Conservation (phyloP, 1,140 invertebrate genomes). For the Diuraphis noxia region DNA sequence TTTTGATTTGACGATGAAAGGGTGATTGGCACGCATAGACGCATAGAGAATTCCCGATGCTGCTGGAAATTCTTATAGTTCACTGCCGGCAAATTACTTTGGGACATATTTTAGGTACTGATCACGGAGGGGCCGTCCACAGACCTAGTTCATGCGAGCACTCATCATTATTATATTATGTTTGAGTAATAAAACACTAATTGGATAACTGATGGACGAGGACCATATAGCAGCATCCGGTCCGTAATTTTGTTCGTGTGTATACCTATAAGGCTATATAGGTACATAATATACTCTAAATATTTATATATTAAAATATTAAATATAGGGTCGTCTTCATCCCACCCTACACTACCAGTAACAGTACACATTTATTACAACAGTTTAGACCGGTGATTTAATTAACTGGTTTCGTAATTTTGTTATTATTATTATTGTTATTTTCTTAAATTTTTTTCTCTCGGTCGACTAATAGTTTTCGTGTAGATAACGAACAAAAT, state of each 20-base stretch:
- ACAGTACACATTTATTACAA: neutral
- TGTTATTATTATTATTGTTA: neutral
- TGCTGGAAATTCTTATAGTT: neutral
- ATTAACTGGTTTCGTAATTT: slow-evolving; percentile 43
- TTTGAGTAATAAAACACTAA: slow-evolving; percentile 34
- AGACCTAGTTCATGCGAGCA: neutral
- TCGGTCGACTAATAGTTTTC: neutral
- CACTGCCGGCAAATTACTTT: neutral
- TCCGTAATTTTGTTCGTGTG: neutral
- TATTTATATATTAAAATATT: neutral
- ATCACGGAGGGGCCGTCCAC: neutral
- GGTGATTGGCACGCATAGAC: no score
- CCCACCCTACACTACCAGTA: no score
- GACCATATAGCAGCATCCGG: slow-evolving; percentile 30
- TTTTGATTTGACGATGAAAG: neutral
- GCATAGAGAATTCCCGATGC: neutral
- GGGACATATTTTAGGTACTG: neutral
- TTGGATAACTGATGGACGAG: slow-evolving; percentile 39
- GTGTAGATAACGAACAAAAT: neutral
- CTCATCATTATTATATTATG: neutral
- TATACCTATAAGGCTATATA: neutral
- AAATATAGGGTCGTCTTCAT: neutral
- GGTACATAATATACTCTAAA: neutral
- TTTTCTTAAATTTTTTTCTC: neutral
- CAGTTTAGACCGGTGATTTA: neutral